Conservation (phyloP, 1,140 invertebrate genomes). For the Sipha flava region DNA sequence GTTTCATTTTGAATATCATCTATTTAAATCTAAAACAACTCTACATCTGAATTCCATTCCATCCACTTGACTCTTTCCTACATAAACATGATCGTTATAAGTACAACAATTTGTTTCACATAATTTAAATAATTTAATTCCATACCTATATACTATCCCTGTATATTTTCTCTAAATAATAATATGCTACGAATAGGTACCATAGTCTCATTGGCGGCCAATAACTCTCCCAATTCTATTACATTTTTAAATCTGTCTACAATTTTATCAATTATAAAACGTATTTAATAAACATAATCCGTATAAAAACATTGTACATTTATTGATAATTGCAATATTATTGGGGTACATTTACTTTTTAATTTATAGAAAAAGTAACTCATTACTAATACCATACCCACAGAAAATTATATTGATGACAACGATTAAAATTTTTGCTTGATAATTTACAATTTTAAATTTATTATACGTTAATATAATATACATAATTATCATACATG, state of each 20-base stretch:
- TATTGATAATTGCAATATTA: too few species aligned
- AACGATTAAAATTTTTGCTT: too few species aligned
- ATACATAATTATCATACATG: too few species aligned
- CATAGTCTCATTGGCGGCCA: neutral
- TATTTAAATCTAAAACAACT: constrained; percentile 36
- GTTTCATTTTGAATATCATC: constrained; percentile 39
- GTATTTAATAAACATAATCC: neutral
- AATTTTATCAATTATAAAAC: neutral
- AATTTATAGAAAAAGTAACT: too few species aligned
- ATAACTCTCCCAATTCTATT: neutral
- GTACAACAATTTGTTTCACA: constrained; percentile 27
- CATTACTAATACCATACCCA: too few species aligned
- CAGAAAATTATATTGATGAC: too few species aligned
- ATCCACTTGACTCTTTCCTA: constrained; percentile 35
- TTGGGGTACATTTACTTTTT: too few species aligned
- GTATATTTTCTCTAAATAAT: neutral
- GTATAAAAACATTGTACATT: too few species aligned
- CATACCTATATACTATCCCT: neutral
- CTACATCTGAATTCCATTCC: constrained; percentile 33
- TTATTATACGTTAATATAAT: too few species aligned
- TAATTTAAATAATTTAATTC: neutral
- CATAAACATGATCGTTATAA: too few species aligned
- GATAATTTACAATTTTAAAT: too few species aligned
- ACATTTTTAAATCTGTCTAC: neutral
- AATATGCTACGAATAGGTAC: neutral